Base-by-base conservation (phyloP, 2,888 invertebrate species). In the Lordiphosa andalusiaca region DNA sequence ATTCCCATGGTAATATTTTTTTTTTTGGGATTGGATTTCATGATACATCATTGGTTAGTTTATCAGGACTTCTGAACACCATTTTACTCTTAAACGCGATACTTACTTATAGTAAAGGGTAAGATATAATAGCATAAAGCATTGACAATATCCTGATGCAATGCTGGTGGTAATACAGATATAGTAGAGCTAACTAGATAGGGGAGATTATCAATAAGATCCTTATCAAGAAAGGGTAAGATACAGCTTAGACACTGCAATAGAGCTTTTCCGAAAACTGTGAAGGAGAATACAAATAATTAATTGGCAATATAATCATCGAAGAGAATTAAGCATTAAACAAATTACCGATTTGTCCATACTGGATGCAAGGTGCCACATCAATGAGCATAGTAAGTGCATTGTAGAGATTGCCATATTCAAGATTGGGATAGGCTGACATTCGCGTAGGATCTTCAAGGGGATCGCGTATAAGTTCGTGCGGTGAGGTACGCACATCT, bases 101-200 rank as follows among this genome's bases (percentile, higher is more conserved):
- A 42, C 94, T 92, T 90, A 96, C 97, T 93, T 84, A 99, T 95
- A 19, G 98, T 97, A 90, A 98, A 98, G 1, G 99, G 99, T 80
- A 99, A 91, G 82, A 99, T 95, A 88, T 98, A 97, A 88, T 96
- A 98, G 89, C 98, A 98, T 10, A 99, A 92, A 48, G 97, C 93
- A 87, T 98, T 96, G 53, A 99, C 93, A 68, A 98, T 96, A 85
- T 98, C 97, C 90, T 97, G 97, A 88, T 99, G 98, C 53, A 99
- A 91, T 52, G 94, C 93, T 47, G 93, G 92, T 0, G 99, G 99
- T 86, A 99, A 93, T 46, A 96, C 95, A 53, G 97, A 96, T 85
- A 99, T 95, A 72, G 97, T 95, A 76, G 97, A 96, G 49, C 99
- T 98, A 46, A 97, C 95, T 77, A 98, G 91, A 89, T 98, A 98